Evolutionary conservation across 2,888 invertebrate genomes (phyloP).

Genomic region (Parapristionchus giblindavisi): DNA sequence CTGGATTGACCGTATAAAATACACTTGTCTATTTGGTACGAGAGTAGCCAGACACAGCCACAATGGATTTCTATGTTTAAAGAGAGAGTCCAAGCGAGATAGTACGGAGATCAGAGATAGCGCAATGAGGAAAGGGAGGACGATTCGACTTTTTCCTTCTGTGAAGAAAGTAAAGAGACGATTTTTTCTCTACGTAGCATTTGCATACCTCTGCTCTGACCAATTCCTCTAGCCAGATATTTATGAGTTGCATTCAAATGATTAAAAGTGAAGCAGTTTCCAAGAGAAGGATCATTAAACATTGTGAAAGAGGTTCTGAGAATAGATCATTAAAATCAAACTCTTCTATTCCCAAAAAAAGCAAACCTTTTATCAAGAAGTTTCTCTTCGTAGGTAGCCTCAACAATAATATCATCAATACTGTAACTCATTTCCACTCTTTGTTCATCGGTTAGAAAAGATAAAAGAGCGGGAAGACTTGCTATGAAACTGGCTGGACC

Average conservation of each 20-base stretch:
- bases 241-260: background rate
- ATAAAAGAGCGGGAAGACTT: background rate
- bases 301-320: background rate
- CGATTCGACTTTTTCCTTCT: no score
- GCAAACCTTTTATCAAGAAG: background rate
- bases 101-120: no score
- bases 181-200: no score
- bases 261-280: slow-evolving; percentile 31
- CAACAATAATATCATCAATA: background rate
- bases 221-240: background rate
- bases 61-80: no score
- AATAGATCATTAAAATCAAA: background rate
- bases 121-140: no score
- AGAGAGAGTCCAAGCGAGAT: no score
- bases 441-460: slow-evolving; percentile 12
- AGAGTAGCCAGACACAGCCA: no score
- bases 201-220: no score
- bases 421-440: background rate
- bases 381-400: slow-evolving; percentile 1
- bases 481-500: background rate
- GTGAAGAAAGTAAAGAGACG: no score
- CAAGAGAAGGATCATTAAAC: slow-evolving; percentile 25
- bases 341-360: background rate
- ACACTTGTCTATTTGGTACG: no score
- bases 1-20: no score